Conservation (phyloP, 2,888 invertebrate genomes). For the Amorpha juglandis region DNA sequence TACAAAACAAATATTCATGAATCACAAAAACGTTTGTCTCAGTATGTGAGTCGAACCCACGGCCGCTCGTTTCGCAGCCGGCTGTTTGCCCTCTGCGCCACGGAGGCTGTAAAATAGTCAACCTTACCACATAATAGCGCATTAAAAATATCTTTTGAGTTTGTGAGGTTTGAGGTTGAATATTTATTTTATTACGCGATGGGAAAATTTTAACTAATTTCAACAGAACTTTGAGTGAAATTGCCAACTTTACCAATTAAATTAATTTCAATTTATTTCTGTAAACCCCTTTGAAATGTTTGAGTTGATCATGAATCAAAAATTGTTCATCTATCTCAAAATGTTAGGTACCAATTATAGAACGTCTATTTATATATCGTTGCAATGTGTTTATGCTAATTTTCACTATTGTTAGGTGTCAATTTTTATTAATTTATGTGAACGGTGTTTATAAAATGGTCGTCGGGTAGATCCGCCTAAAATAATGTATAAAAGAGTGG, state of each 20-base stretch:
- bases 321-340: background rate
- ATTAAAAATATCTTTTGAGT: slow-evolving; percentile 11
- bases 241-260: slow-evolving; percentile 71
- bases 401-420: too few relatives aligned
- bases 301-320: slow-evolving; percentile 34
- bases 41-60: too few relatives aligned
- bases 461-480: too few relatives aligned
- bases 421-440: too few relatives aligned
- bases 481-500: too few relatives aligned
- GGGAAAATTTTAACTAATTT: slow-evolving; percentile 62
- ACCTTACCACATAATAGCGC: background rate
- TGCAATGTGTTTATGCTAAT: too few relatives aligned
- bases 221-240: slow-evolving; percentile 52
- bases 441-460: too few relatives aligned
- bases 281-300: slow-evolving; percentile 49
- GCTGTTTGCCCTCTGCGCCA: too few relatives aligned
- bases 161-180: background rate
- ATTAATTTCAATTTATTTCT: slow-evolving; percentile 66
- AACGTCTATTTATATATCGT: background rate
- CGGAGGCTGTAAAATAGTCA: background rate
- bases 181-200: slow-evolving; percentile 7
- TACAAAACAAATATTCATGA: too few relatives aligned
- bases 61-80: too few relatives aligned
- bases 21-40: too few relatives aligned
- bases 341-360: background rate